Percentiles rank a stretch among this genome's conserved stretches.
Evolutionary conservation across 1,140 invertebrate species (phyloP).

Genomic region (Pissodes strobi): DNA sequence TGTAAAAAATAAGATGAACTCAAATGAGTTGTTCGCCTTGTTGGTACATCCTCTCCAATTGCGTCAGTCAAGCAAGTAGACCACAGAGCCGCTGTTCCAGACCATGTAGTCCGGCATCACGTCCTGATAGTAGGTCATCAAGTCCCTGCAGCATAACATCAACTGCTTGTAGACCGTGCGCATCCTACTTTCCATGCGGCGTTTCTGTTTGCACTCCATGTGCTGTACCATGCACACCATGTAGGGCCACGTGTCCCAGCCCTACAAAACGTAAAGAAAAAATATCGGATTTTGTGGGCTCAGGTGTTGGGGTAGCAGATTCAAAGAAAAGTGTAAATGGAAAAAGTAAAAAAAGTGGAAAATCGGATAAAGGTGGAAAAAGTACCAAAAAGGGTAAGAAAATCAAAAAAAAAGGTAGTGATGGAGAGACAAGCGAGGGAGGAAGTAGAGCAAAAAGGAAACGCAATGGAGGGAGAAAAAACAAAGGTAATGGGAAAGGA

Average conservation of each 20-base stretch:
- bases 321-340: background rate
- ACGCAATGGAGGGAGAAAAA: background rate
- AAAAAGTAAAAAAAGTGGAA: constrained; percentile 7
- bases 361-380: background rate
- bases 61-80: background rate
- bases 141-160: background rate
- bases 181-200: background rate
- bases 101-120: too few species aligned
- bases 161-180: background rate
- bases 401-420: background rate
- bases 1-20: constrained; percentile 10
- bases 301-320: background rate
- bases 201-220: background rate
- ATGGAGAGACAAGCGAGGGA: too few species aligned
- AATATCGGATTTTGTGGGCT: constrained; percentile 17
- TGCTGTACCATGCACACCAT: too few species aligned
- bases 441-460: background rate
- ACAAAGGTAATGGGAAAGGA: background rate
- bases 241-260: background rate
- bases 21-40: constrained; percentile 17
- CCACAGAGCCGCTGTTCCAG: background rate
- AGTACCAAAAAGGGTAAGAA: background rate
- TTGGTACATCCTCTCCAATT: constrained; percentile 12
- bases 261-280: constrained; percentile 17
- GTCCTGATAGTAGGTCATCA: background rate